Percentiles rank a stretch among this genome's conserved stretches.
Conservation (phyloP, 2,888 invertebrate genomes). For the Pachliopta kotzebuea region DNA sequence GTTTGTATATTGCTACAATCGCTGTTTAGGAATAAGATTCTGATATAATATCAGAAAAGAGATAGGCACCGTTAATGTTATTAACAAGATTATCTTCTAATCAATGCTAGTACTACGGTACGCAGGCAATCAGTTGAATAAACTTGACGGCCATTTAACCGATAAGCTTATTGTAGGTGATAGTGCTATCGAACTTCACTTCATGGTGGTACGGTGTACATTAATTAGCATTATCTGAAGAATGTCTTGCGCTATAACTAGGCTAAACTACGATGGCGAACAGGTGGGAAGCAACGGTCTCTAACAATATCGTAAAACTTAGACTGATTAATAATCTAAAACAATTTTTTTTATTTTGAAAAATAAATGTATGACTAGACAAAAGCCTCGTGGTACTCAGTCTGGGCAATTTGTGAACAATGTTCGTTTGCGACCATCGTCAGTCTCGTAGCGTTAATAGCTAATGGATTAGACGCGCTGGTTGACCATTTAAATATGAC, state of each 20-base stretch:
- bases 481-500: constrained; percentile 18
- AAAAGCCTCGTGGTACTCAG: constrained; percentile 5
- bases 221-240: constrained; percentile 79
- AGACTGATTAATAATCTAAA: no score
- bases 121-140: constrained; percentile 10
- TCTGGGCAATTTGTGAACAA: constrained; percentile 17
- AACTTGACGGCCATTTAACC: constrained; percentile 62
- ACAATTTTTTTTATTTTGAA: no score
- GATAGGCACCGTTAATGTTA: background rate
- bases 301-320: no score
- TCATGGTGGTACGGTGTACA: constrained; percentile 63
- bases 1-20: background rate
- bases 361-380: background rate
- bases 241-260: constrained; percentile 71
- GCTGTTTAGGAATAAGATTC: background rate
- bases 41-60: background rate
- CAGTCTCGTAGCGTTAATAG: constrained; percentile 19
- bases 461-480: constrained; percentile 26
- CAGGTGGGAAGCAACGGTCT: background rate
- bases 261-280: constrained; percentile 67
- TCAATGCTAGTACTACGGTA: constrained; percentile 52
- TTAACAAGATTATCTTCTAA: constrained; percentile 40
- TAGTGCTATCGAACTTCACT: constrained; percentile 58
- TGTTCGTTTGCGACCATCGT: constrained; percentile 14
- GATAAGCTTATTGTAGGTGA: constrained; percentile 66